These are phyloP conservation scores for Hedya salicella DNA, from an alignment of 2,888 invertebrate species.

Conservation along the genomic window DNA sequence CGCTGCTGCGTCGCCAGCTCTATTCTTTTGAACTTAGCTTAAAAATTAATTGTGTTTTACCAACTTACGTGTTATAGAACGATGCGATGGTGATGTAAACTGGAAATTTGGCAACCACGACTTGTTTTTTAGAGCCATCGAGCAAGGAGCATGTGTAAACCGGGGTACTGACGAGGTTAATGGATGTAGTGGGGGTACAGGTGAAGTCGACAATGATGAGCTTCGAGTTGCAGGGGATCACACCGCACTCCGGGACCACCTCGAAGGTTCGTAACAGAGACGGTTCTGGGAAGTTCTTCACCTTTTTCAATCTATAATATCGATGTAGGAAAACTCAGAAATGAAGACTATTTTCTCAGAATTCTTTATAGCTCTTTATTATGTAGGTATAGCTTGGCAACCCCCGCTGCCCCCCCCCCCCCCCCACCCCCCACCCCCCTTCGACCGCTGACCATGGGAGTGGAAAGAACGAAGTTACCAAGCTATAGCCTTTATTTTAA, in stretches of 20 bases:
- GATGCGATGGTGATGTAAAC: constrained; percentile 75
- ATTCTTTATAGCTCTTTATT: too few relatives aligned
- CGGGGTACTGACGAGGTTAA: constrained; percentile 73
- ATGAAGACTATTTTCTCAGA: neutral
- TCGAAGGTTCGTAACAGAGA: constrained; percentile 70
- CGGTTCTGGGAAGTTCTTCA: constrained; percentile 77
- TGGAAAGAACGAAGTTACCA: too few relatives aligned
- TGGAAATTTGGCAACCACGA: constrained; percentile 79
- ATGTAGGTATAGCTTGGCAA: too few relatives aligned
- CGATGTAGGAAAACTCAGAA: neutral
- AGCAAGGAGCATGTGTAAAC: constrained; percentile 73
- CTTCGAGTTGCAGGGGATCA: constrained; percentile 64
- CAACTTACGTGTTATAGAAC: constrained; percentile 78
- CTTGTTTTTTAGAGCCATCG: constrained; percentile 76
- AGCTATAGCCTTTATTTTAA: too few relatives aligned
- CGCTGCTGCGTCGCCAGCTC: too few relatives aligned
- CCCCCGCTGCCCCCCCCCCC: too few relatives aligned
- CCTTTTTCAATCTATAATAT: constrained; percentile 69
- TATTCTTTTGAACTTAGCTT: too few relatives aligned
- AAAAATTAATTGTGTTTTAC: too few relatives aligned
- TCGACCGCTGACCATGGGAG: too few relatives aligned
- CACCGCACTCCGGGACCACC: constrained; percentile 66
- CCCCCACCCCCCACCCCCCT: too few relatives aligned
- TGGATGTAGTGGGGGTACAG: constrained; percentile 74
- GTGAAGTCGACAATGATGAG: constrained; percentile 67